Percentiles rank a stretch among this genome's conserved stretches.
These are phyloP conservation scores for Drosophila subsilvestris DNA, from an alignment of 2,888 invertebrate species.

Conservation along the genomic window DNA sequence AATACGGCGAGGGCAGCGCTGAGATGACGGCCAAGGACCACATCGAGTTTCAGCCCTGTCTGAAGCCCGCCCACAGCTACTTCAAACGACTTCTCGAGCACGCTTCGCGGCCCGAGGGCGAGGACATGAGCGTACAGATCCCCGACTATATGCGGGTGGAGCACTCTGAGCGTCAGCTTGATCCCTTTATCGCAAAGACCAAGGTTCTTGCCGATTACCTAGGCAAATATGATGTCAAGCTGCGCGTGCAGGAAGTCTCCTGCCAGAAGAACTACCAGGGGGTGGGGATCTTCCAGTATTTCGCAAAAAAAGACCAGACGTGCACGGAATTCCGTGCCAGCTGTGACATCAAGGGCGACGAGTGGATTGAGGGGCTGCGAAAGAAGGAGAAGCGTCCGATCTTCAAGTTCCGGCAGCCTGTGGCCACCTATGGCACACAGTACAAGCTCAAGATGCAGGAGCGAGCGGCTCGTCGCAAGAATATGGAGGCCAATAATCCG, in stretches of 20 bases:
- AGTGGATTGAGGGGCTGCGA: constrained; percentile 68
- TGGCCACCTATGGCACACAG: constrained; percentile 35
- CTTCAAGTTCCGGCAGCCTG: constrained; percentile 49
- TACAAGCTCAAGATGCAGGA: constrained; percentile 42
- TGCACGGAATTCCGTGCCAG: constrained; percentile 58
- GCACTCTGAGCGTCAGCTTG: constrained; percentile 72
- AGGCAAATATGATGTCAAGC: constrained; percentile 29
- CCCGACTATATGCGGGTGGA: constrained; percentile 78
- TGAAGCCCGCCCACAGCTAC: constrained; percentile 79
- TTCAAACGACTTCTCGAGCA: constrained; percentile 74
- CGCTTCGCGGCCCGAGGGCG: constrained; percentile 29
- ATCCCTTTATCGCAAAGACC: constrained; percentile 71
- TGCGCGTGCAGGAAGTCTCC: constrained; percentile 63
- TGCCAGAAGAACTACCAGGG: constrained; percentile 56
- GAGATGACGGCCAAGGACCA: constrained; percentile 25
- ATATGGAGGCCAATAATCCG: constrained; percentile 47
- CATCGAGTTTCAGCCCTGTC: constrained; percentile 73
- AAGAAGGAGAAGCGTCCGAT: constrained; percentile 37
- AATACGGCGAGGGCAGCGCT: constrained; percentile 31
- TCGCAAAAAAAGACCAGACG: background rate
- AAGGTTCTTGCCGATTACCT: constrained; percentile 61
- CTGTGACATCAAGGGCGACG: constrained; percentile 60
- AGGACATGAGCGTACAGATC: constrained; percentile 25
- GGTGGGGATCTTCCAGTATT: constrained; percentile 67
- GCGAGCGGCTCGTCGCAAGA: constrained; percentile 18